These are phyloP conservation scores for Cremastinae sp. DNA, from an alignment of 2,888 invertebrate genomes.

Conservation along the genomic window DNA sequence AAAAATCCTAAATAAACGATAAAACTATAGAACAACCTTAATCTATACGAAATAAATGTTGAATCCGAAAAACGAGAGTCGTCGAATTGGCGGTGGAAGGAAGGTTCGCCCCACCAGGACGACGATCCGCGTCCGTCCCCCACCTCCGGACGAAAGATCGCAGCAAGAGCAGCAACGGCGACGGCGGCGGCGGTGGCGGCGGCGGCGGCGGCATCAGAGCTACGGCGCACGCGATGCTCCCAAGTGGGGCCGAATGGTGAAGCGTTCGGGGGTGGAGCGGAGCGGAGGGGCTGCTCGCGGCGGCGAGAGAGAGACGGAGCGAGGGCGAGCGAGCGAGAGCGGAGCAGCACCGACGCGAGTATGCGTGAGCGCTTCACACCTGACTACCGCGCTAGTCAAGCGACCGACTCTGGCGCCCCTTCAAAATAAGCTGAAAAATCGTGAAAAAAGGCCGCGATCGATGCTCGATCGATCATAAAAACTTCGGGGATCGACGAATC, in stretches of 20 bases:
- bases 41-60: too few species aligned
- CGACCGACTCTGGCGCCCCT: slow-evolving; percentile 64
- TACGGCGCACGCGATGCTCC: neutral
- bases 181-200: slow-evolving; percentile 55
- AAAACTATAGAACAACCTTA: too few species aligned
- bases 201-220: slow-evolving; percentile 38
- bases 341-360: slow-evolving; percentile 57
- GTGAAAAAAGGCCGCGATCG: neutral
- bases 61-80: neutral
- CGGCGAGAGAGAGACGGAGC: slow-evolving; percentile 32
- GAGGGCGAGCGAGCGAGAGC: slow-evolving; percentile 23
- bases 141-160: slow-evolving; percentile 7
- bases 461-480: slow-evolving; percentile 30
- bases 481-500: slow-evolving; percentile 31
- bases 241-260: slow-evolving; percentile 25
- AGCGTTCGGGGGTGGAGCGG: slow-evolving; percentile 6
- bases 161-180: slow-evolving; percentile 24
- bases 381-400: slow-evolving; percentile 77
- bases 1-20: too few species aligned
- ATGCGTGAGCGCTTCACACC: slow-evolving; percentile 79
- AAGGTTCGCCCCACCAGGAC: too few species aligned
- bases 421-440: slow-evolving; percentile 22
- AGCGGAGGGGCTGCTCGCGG: slow-evolving; percentile 53
- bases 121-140: slow-evolving; percentile 55
- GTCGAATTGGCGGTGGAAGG: too few species aligned